A percentile compares a stretch with the other conserved stretches of the same genome.
phyloP scores from a whole-genome alignment of 2,797 vertebrate genomes.

The Arremon brunneinucha region DNA sequence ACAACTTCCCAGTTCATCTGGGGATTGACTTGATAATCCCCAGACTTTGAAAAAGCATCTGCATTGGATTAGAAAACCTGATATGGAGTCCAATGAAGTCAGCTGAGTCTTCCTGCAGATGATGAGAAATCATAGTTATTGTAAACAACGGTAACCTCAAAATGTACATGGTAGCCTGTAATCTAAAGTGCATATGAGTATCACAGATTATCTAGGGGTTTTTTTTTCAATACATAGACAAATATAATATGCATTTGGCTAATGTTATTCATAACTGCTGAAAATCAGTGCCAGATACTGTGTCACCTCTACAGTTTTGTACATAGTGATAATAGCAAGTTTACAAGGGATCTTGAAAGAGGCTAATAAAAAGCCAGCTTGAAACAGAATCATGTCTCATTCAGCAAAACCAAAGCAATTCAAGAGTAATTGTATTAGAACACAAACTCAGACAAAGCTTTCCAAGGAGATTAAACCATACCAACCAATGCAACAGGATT shows the following conservation, averaged over 20 bases:
- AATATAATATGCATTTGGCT: not conserved
- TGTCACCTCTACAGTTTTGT: not conserved
- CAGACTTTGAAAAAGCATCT: slow-evolving; percentile 64
- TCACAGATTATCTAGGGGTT: not conserved
- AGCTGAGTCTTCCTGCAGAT: slow-evolving; percentile 13
- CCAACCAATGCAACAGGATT: slow-evolving; percentile 19
- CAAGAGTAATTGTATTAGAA: slow-evolving; percentile 35
- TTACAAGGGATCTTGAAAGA: slow-evolving; percentile 21
- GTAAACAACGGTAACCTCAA: slow-evolving; percentile 1
- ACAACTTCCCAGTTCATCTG: not conserved
- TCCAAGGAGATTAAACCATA: slow-evolving; percentile 33
- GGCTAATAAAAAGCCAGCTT: slow-evolving; percentile 30
- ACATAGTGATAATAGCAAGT: not conserved
- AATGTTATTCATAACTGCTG: not conserved
- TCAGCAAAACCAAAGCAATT: slow-evolving; percentile 44
- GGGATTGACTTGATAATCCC: slow-evolving; percentile 41
- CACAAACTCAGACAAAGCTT: slow-evolving; percentile 24
- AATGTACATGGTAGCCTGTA: not conserved
- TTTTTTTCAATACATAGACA: not conserved
- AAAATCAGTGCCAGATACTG: not conserved
- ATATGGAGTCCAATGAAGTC: slow-evolving; percentile 50
- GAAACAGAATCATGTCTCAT: slow-evolving; percentile 36
- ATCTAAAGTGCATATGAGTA: not conserved
- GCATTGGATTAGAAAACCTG: slow-evolving; percentile 55
- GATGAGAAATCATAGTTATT: slow-evolving; percentile 19